phyloP scores from a whole-genome alignment of 2,113 vertebrate species.

The Xiphophorus couchianus region DNA sequence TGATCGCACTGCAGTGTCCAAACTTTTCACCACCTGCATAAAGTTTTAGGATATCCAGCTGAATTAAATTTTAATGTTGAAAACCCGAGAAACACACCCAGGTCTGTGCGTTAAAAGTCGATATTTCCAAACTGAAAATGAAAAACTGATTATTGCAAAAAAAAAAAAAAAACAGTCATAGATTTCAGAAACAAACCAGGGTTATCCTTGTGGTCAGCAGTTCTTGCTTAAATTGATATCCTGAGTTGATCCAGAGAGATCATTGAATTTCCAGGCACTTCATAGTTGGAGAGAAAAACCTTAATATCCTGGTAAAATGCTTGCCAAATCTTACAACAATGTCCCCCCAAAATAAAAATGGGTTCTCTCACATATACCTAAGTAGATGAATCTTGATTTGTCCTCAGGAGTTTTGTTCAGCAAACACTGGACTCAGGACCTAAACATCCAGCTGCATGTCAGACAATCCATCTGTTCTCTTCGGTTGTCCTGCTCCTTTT shows the following conservation, averaged over 20 bases:
- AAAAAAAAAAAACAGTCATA: slow-evolving; percentile 2
- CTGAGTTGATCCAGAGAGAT: slow-evolving; percentile 20
- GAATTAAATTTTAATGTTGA: background rate
- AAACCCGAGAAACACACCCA: background rate
- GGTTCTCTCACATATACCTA: slow-evolving; percentile 39
- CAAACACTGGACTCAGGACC: slow-evolving; percentile 40
- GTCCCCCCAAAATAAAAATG: slow-evolving; percentile 37
- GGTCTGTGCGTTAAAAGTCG: background rate
- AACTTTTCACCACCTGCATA: slow-evolving; percentile 31
- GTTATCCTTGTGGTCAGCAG: background rate
- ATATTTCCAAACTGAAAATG: background rate
- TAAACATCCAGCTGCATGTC: slow-evolving; percentile 53
- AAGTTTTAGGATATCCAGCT: slow-evolving; percentile 21
- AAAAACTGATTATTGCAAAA: slow-evolving; percentile 29
- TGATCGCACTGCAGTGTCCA: slow-evolving; percentile 36
- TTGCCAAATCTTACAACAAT: slow-evolving; percentile 21
- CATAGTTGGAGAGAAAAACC: slow-evolving; percentile 9
- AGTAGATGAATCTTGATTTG: slow-evolving; percentile 37
- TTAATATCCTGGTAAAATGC: slow-evolving; percentile 44
- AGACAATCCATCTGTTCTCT: slow-evolving; percentile 66
- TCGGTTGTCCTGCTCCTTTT: slow-evolving; percentile 45
- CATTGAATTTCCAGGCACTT: slow-evolving; percentile 37
- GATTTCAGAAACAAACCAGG: slow-evolving; percentile 25
- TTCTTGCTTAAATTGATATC: slow-evolving; percentile 15
- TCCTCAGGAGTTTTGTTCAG: slow-evolving; percentile 39